Evolutionary conservation across 2,797 vertebrate genomes (phyloP), one percentile per base, ranked within the genome.

Genomic region (Cyclopterus lumpus): DNA sequence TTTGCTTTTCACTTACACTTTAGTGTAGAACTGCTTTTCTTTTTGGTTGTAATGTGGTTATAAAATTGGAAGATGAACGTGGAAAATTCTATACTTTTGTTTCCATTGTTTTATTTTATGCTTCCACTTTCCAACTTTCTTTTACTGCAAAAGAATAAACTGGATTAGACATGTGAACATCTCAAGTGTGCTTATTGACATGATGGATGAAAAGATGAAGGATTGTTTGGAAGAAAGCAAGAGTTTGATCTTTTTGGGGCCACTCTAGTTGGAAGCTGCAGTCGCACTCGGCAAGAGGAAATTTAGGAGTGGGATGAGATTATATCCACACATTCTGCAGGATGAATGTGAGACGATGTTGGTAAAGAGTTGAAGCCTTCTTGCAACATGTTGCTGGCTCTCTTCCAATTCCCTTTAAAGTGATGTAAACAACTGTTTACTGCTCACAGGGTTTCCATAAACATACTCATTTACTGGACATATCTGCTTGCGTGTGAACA

Each of bases 101-200:
- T 92, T 91, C 73, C 80, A 82, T 90, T 91, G 78, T 81, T 90
- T 92, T 82, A 82, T 42, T 71, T 91, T 86, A 88, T 87, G 78
- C 83, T 90, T 89, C 72, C 64, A 63, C 86, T 83, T 83, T 84
- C 76, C 76, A 73, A 68, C 75, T 40, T 92, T 91, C 80, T 92
- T 93, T 94, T 91, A 91, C 73, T 91, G 86, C 94, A 90, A 92
- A 92, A 92, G 84, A 95, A 95, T 95, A 95, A 96, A 95, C 92
- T 93, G 93, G 91, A 94, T 93, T 94, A 94, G 93, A 94, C 70
- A 89, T 79, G 65, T 73, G 58, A 64, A 79, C 48, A 48, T 88
- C 67, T 86, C 63, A 75, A 20, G 73, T 90, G 67, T 82, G 22
- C 14, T 91, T 82, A 75, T 71, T 90, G 55, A 64, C 48, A 40